Percentiles rank a stretch among this genome's conserved stretches.
Conservation (phyloP, 2,113 vertebrate genomes). For the Procapra przewalskii region DNA sequence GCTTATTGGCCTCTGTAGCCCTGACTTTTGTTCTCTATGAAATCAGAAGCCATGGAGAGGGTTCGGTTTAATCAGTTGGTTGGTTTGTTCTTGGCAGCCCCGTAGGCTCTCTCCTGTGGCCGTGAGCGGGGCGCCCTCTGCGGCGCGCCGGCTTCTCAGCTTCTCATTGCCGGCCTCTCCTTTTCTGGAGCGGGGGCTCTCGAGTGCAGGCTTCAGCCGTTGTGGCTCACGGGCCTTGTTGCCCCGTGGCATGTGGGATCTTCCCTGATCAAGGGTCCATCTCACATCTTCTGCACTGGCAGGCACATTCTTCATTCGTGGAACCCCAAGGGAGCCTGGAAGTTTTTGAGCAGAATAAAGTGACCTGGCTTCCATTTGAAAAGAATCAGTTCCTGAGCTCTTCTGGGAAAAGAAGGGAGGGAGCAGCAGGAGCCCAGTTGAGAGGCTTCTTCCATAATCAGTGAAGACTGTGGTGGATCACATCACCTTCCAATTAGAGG, state of each 20-base stretch:
- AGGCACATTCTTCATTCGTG: not conserved
- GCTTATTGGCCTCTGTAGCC: not conserved
- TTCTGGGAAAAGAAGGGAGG: not conserved
- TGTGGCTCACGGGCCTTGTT: not conserved
- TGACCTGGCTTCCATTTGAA: not conserved
- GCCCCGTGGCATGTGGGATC: not conserved
- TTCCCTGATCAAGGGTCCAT: not conserved
- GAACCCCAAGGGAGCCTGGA: not conserved
- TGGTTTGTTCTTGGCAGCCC: not conserved
- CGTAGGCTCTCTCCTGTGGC: not conserved
- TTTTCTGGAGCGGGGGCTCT: not conserved
- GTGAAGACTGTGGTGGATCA: not conserved
- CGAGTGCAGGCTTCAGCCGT: rapidly evolving
- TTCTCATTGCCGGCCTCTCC: not conserved
- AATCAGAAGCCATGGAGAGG: not conserved
- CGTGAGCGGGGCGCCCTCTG: not conserved
- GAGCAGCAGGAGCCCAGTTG: not conserved
- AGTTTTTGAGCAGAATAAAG: not conserved
- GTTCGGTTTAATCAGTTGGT: not conserved
- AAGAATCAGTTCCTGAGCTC: not conserved
- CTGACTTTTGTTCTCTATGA: not conserved
- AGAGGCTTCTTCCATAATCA: not conserved
- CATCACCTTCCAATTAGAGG: not conserved
- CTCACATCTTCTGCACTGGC: not conserved
- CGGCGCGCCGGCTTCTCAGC: rapidly evolving